These are phyloP conservation scores for Clamator glandarius DNA, from an alignment of 2,797 vertebrate species.

Conservation along the genomic window DNA sequence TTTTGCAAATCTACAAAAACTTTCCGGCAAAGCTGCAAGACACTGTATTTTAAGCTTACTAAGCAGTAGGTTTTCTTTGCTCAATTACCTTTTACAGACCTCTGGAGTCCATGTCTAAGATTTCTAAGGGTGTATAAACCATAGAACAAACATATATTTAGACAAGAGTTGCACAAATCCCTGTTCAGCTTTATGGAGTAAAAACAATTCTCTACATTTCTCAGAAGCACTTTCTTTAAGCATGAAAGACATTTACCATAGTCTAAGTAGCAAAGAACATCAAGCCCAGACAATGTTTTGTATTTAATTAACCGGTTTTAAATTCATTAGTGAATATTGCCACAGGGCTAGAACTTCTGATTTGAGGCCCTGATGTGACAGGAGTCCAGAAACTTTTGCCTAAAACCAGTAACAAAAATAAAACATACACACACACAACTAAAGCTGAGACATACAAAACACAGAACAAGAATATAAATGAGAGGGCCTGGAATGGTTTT, in stretches of 20 bases:
- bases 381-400: background rate
- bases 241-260: background rate
- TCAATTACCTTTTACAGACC: conserved; percentile 4
- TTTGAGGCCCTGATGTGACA: background rate
- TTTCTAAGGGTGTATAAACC: background rate
- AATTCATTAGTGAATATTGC: background rate
- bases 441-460: background rate
- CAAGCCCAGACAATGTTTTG: background rate
- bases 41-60: background rate
- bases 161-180: background rate
- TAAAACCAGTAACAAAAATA: background rate
- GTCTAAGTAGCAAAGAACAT: background rate
- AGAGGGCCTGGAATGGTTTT: background rate
- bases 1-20: background rate
- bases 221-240: background rate
- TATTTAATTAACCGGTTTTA: background rate
- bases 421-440: background rate
- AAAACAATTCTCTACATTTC: background rate
- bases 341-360: background rate
- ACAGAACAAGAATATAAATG: background rate
- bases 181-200: background rate
- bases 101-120: background rate
- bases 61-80: background rate
- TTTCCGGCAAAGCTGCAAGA: background rate
- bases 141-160: background rate